A percentile compares a stretch with the other conserved stretches of the same genome.
phyloP scores from a whole-genome alignment of 2,113 vertebrate genomes.

The Plotosus lineatus region DNA sequence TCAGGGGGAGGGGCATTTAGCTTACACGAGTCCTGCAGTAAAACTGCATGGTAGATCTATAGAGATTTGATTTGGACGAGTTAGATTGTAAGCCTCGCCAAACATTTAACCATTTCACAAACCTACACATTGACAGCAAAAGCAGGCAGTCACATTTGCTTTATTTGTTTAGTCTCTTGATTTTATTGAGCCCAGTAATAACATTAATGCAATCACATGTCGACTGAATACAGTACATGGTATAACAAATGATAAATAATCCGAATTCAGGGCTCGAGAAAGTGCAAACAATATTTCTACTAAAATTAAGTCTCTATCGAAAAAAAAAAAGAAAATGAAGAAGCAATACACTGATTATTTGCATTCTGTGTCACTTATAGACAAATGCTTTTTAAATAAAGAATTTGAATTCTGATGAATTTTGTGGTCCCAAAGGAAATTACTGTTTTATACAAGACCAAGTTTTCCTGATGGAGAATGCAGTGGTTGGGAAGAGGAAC shows the following conservation, averaged over 20 bases:
- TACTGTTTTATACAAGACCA: neutral
- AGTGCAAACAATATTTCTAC: neutral
- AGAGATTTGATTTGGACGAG: slow-evolving; percentile 21
- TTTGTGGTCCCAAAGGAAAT: neutral
- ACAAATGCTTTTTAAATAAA: neutral
- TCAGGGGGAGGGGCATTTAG: no score
- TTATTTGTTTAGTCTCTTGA: neutral
- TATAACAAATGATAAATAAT: neutral
- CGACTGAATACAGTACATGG: neutral
- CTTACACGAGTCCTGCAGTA: slow-evolving; percentile 8
- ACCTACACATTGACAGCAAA: neutral
- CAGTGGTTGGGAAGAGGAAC: neutral
- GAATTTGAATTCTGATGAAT: neutral
- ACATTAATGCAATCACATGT: neutral
- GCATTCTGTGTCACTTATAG: neutral
- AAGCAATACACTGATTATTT: neutral
- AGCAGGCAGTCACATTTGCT: neutral
- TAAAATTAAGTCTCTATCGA: neutral
- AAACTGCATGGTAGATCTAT: slow-evolving; percentile 19
- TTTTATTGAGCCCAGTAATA: neutral
- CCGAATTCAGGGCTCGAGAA: neutral
- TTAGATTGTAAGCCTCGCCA: slow-evolving; percentile 11
- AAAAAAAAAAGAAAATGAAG: neutral
- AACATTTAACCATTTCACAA: slow-evolving; percentile 9
- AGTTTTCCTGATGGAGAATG: neutral